Base-by-base conservation (phyloP, 1,140 invertebrate genomes). In the Diachasmimorpha longicaudata region DNA sequence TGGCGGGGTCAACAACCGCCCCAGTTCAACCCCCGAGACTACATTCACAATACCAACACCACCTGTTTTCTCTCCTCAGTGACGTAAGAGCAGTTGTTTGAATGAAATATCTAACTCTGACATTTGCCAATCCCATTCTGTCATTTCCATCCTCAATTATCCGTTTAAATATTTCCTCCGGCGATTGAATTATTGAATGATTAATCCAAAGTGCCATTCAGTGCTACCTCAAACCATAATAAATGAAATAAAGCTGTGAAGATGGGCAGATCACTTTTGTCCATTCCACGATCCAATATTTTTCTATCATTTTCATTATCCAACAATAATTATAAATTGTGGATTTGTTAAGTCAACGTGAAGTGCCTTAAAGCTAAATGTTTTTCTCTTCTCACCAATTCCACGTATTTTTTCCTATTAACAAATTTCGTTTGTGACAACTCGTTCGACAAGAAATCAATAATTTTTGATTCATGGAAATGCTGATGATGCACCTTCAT, bases 1-100 rank as follows among this genome's bases (percentile, higher is more conserved):
- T 83, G 83, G 84, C 78, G 80, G 73, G 81, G 83, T 86, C 85
- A 86, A 87, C 80, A 85, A 82, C 79, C 84, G 81, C 72, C 74
- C 23, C 69, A 42, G 75, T 75, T 46, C 44, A 44, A 36, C 67
- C 67, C 66, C 42, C 71, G 55, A 52, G 39, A 69, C 66, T 74
- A 52, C 19, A 14, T 10, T 31, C 16, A 70, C 25, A 72, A 13
- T 39, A 72, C 39, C 31, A 31, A 31, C 66, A 42, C 74, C 67
- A 74, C 52, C 71, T 78, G 72, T 73, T 78, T 70, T 46, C 14
- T 70, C 58, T 11, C 16, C 72, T 68, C 39, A 66, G 36, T 48
- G 71, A 72, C 58, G 58, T 63, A 63, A 63, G 58, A 63, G 19
- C 23, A 31, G 21, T 63, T 8, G 58, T 31, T 63, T 63, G 23